These are phyloP conservation scores for Podiceps cristatus DNA, from an alignment of 2,113 vertebrate genomes.

Conservation along the genomic window DNA sequence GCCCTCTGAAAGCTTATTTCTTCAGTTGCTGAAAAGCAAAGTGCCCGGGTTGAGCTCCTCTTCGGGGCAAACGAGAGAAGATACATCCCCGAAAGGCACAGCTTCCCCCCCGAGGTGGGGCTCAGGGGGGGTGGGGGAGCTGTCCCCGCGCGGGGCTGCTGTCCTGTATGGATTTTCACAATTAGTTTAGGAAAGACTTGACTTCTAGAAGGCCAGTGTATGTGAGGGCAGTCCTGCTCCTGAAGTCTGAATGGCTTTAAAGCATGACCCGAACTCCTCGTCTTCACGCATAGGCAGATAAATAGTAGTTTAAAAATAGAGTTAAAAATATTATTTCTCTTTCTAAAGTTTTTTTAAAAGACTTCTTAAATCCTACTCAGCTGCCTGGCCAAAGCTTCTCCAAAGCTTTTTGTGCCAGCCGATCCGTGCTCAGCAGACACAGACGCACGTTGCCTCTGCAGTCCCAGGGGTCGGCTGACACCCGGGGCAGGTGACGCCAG, in stretches of 20 bases:
- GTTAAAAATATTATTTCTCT: not conserved
- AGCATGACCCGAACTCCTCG: not conserved
- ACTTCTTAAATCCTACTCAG: not conserved
- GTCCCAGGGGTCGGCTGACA: not conserved
- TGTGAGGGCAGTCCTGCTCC: fast-evolving
- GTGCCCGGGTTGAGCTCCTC: not conserved
- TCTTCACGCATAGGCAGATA: not conserved
- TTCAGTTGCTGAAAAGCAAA: not conserved
- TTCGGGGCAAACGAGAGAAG: not conserved
- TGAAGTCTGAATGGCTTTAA: not conserved
- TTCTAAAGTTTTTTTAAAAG: not conserved
- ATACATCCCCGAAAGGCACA: not conserved
- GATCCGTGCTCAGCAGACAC: not conserved
- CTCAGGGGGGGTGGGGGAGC: not conserved
- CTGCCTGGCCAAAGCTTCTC: not conserved
- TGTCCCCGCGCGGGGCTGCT: not conserved
- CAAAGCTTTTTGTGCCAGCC: not conserved
- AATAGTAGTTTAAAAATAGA: not conserved
- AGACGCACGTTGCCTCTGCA: not conserved
- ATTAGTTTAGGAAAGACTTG: not conserved
- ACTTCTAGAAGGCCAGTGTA: not conserved
- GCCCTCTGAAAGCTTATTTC: not conserved
- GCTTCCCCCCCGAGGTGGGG: not conserved
- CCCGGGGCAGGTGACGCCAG: not conserved
- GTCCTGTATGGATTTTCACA: not conserved